Percentiles rank a stretch among this genome's conserved stretches.
Evolutionary conservation across 2,113 vertebrate species (phyloP).

Genomic region (Lethenteron reissneri): DNA sequence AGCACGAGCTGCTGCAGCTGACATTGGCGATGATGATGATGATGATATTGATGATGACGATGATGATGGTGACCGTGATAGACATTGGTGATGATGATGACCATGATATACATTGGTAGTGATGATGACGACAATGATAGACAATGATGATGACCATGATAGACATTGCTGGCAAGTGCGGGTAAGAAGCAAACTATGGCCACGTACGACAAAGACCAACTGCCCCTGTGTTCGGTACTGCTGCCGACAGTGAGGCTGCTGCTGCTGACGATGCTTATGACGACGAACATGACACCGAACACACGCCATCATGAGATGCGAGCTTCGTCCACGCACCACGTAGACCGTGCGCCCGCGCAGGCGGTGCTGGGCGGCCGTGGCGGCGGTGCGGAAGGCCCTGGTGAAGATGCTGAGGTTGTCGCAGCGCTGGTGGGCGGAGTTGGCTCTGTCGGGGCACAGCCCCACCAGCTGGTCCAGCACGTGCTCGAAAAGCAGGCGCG

Average conservation of each 20-base stretch:
- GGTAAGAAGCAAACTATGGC: too few species aligned
- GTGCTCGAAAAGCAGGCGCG: slow-evolving; percentile 48
- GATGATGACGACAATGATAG: background rate
- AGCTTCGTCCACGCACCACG: slow-evolving; percentile 49
- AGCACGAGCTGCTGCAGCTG: background rate
- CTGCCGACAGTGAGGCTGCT: too few species aligned
- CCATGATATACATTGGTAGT: background rate
- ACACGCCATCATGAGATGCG: background rate
- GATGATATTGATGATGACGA: background rate
- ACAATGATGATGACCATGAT: background rate
- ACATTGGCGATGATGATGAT: background rate
- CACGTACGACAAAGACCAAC: too few species aligned
- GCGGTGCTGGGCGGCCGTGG: slow-evolving; percentile 13
- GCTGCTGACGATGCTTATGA: background rate
- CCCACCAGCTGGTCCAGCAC: slow-evolving; percentile 46
- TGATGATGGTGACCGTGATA: background rate
- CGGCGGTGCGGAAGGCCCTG: slow-evolving; percentile 41
- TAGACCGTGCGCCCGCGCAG: slow-evolving; percentile 45
- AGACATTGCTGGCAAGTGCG: too few species aligned
- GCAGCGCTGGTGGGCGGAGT: slow-evolving; percentile 24
- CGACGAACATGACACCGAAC: background rate
- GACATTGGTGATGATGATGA: background rate
- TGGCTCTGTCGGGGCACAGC: slow-evolving; percentile 17
- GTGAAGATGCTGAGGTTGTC: slow-evolving; percentile 62
- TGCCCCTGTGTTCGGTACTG: too few species aligned